A percentile compares a stretch with the other conserved stretches of the same genome.
These are phyloP conservation scores for Xiphorhynchus erythropygius DNA, from an alignment of 2,797 vertebrate species.

Conservation along the genomic window DNA sequence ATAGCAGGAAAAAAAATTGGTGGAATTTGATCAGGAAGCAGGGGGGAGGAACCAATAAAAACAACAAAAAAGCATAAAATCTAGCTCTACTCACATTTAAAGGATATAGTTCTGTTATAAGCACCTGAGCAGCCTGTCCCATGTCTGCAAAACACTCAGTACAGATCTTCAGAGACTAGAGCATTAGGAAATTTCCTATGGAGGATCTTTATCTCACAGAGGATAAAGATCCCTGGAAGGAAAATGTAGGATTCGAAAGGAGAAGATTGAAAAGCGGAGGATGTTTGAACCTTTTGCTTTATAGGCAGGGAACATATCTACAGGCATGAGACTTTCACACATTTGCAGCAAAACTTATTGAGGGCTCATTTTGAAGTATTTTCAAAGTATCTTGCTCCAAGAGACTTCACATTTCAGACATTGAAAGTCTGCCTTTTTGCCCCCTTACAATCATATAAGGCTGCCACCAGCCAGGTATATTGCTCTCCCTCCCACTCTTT, in stretches of 20 bases:
- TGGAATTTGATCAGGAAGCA: neutral
- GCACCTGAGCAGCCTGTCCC: neutral
- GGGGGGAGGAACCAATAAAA: neutral
- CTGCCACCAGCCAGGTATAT: neutral
- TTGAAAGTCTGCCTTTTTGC: neutral
- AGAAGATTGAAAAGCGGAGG: neutral
- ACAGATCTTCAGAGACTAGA: neutral
- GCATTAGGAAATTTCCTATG: neutral
- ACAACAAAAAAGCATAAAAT: neutral
- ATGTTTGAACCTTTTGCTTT: neutral
- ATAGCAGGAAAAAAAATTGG: neutral
- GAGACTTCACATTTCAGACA: neutral
- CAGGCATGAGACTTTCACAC: neutral
- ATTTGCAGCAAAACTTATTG: conserved; percentile 29
- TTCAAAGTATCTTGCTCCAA: conserved; percentile 15
- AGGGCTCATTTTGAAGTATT: neutral
- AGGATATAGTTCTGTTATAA: neutral
- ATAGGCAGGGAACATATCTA: neutral
- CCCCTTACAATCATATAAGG: neutral
- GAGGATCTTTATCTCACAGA: accelerated
- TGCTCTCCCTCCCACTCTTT: neutral
- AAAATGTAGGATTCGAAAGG: conserved; percentile 6
- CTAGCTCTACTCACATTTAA: neutral
- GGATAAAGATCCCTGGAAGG: neutral
- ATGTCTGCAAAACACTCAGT: neutral